Evolutionary conservation across 2,888 invertebrate genomes (phyloP).

Genomic region (Leptinotarsa juncta): DNA sequence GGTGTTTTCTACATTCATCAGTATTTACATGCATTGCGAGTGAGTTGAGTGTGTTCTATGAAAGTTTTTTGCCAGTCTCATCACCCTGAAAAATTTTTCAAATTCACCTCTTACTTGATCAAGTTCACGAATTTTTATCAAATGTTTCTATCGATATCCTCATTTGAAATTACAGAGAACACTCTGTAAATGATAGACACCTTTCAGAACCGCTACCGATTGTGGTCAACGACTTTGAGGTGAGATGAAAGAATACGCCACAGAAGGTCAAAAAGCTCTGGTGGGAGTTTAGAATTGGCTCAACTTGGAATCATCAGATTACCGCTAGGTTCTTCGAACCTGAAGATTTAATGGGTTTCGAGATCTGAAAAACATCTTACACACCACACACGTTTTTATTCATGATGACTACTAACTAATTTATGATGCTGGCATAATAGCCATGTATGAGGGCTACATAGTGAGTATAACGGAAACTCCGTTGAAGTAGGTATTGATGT

Average conservation of each 20-base stretch:
- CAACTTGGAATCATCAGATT: constrained; percentile 24
- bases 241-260: constrained; percentile 31
- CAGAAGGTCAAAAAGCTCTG: constrained; percentile 38
- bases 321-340: constrained; percentile 39
- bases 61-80: too few species aligned
- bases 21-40: too few species aligned
- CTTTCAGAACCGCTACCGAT: constrained; percentile 26
- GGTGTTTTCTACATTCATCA: too few species aligned
- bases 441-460: background rate
- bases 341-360: constrained; percentile 18
- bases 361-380: constrained; percentile 20
- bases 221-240: constrained; percentile 39
- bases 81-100: too few species aligned
- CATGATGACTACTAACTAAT: background rate
- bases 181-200: background rate
- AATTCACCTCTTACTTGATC: too few species aligned
- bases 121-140: too few species aligned
- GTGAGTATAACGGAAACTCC: constrained; percentile 4
- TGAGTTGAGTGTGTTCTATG: too few species aligned
- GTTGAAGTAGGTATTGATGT: constrained; percentile 8
- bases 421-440: constrained; percentile 13
- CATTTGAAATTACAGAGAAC: background rate
- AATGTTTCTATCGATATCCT: background rate
- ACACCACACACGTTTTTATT: background rate
- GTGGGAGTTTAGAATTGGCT: constrained; percentile 29